These are phyloP conservation scores for Epinephelus awoara DNA, from an alignment of 2,797 vertebrate genomes.

Conservation along the genomic window DNA sequence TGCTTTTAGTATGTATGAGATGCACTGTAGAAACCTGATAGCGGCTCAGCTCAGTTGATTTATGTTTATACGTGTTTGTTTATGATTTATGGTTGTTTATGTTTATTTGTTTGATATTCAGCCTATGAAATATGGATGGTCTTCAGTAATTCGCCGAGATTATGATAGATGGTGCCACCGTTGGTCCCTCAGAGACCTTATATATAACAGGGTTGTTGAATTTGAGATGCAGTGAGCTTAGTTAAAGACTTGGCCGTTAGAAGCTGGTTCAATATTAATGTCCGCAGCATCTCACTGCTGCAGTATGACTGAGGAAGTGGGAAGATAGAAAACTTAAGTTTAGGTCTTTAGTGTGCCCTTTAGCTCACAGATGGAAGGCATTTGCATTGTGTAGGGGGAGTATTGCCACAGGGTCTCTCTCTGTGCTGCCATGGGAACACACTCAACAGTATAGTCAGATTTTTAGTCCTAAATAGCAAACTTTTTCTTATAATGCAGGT, in stretches of 20 bases:
- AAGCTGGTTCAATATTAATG: slow-evolving; percentile 26
- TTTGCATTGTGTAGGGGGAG: slow-evolving; percentile 41
- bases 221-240: slow-evolving; percentile 35
- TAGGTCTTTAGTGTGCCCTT: slow-evolving; percentile 37
- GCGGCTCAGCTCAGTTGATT: slow-evolving; percentile 39
- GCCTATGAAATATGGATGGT: slow-evolving; percentile 40
- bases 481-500: slow-evolving; percentile 11
- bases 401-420: slow-evolving; percentile 26
- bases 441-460: slow-evolving; percentile 47
- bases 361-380: slow-evolving; percentile 51
- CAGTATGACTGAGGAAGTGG: slow-evolving; percentile 12
- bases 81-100: slow-evolving; percentile 54
- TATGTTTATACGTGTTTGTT: slow-evolving; percentile 51
- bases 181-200: slow-evolving; percentile 50
- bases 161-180: slow-evolving; percentile 40
- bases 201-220: slow-evolving; percentile 52
- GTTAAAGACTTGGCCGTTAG: slow-evolving; percentile 33
- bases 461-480: slow-evolving; percentile 13
- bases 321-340: slow-evolving; percentile 21
- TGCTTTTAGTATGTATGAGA: slow-evolving; percentile 63
- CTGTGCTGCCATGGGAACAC: slow-evolving; percentile 67
- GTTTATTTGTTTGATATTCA: slow-evolving; percentile 51
- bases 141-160: slow-evolving; percentile 31
- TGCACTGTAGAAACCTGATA: slow-evolving; percentile 37
- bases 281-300: slow-evolving; percentile 13